phyloP scores from a whole-genome alignment of 2,888 invertebrate species.

The Watsonalla cultraria region DNA sequence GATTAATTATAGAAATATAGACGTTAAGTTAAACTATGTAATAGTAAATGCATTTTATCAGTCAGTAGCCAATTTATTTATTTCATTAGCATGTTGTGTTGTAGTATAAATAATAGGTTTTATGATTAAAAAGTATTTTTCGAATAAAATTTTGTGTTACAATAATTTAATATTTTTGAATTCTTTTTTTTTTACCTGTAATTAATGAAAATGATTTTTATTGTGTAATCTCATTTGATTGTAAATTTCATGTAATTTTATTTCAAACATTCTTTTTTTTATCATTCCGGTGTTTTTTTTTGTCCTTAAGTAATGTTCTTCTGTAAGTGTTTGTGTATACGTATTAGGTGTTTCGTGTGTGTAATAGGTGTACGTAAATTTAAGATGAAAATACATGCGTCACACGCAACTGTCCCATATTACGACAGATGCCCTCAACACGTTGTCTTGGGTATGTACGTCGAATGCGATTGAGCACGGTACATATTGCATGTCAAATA shows the following conservation, averaged over 20 bases:
- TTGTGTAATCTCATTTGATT: no score
- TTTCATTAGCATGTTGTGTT: neutral
- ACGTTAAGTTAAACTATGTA: no score
- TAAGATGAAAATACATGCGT: no score
- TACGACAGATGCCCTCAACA: neutral
- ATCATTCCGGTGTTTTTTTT: neutral
- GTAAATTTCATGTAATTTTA: no score
- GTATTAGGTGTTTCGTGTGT: no score
- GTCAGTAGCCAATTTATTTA: neutral
- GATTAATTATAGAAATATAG: no score
- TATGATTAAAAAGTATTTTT: neutral
- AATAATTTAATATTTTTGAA: no score
- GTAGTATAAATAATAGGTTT: neutral
- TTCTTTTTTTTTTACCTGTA: neutral
- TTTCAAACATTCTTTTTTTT: neutral
- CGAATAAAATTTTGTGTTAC: neutral
- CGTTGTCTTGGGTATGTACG: neutral
- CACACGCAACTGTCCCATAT: neutral
- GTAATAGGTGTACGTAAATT: no score
- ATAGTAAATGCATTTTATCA: no score
- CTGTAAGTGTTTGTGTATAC: no score
- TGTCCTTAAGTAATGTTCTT: no score
- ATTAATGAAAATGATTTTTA: neutral
- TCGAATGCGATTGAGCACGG: neutral
- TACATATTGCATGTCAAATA: neutral